Conservation (phyloP, 2,113 vertebrate species). For the Tupaia chinensis region DNA sequence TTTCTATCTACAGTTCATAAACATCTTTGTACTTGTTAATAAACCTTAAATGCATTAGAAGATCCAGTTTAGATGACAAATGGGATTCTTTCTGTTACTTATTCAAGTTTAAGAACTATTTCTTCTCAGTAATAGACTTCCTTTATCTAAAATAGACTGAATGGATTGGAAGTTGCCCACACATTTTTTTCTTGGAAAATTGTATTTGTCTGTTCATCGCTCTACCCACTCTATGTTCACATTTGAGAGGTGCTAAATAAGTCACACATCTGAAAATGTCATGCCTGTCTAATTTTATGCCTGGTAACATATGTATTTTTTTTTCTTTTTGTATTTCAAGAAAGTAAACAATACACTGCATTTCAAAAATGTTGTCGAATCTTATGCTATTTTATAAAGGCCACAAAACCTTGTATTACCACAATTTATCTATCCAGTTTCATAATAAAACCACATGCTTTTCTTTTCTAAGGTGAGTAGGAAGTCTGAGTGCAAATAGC, state of each 20-base stretch:
- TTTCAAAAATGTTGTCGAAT: constrained; percentile 61
- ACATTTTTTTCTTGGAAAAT: constrained; percentile 76
- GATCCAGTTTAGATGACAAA: constrained; percentile 40
- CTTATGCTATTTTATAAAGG: constrained; percentile 61
- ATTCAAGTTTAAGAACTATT: constrained; percentile 60
- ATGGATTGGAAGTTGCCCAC: constrained; percentile 76
- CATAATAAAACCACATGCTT: constrained; percentile 58
- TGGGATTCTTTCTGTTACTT: constrained; percentile 53
- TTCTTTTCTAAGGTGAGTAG: constrained; percentile 20
- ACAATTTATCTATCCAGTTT: constrained; percentile 56
- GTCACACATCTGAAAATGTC: constrained; percentile 79
- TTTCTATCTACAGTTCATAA: not conserved
- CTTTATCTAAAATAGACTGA: constrained; percentile 68
- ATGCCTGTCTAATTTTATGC: constrained; percentile 76
- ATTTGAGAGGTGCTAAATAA: constrained; percentile 80
- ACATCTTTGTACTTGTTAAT: not conserved
- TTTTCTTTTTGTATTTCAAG: constrained; percentile 60
- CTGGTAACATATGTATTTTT: constrained; percentile 36
- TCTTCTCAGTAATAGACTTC: constrained; percentile 69
- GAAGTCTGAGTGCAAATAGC: constrained; percentile 33
- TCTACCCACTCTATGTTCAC: constrained; percentile 67
- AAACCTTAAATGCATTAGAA: not conserved
- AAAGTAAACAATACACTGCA: constrained; percentile 76
- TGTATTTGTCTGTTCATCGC: constrained; percentile 71
- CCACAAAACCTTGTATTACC: not conserved